Percentiles rank a stretch among this genome's conserved stretches.
phyloP scores from a whole-genome alignment of 2,113 vertebrate species.

The Cyphomyrus plagiostoma region DNA sequence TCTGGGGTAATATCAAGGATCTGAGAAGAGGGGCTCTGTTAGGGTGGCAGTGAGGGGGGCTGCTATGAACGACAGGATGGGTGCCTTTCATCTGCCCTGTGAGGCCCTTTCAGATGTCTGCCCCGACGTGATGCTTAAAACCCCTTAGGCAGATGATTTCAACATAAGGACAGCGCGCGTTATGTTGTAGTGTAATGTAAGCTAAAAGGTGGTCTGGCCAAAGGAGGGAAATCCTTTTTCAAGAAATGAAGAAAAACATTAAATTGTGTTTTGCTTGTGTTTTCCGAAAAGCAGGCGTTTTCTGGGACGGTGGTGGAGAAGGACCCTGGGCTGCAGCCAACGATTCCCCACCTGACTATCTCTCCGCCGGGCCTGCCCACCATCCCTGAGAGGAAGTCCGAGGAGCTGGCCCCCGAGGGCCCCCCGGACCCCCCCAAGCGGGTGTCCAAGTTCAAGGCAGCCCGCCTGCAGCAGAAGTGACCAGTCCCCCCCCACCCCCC shows the following conservation, averaged over 20 bases:
- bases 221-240: background rate
- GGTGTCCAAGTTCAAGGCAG: conserved; percentile 87
- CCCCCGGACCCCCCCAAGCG: conserved; percentile 58
- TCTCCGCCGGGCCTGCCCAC: conserved; percentile 77
- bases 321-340: conserved; percentile 68
- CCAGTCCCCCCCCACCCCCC: conserved; percentile 29
- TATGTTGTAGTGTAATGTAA: background rate
- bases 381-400: conserved; percentile 81
- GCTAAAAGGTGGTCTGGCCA: background rate
- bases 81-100: background rate
- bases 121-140: background rate
- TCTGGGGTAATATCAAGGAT: background rate
- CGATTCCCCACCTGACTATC: conserved; percentile 68
- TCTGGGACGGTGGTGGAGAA: conserved; percentile 94
- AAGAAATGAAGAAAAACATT: background rate
- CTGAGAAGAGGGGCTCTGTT: background rate
- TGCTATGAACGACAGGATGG: background rate
- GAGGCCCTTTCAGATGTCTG: background rate
- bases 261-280: background rate
- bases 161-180: background rate
- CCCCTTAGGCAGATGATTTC: background rate
- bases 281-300: conserved; percentile 57
- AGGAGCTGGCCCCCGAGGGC: conserved; percentile 67
- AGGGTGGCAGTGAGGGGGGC: background rate
- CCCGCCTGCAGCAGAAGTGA: conserved; percentile 74